These are phyloP conservation scores for Dromiciops gliroides DNA, from an alignment of 2,113 vertebrate genomes.

Conservation along the genomic window DNA sequence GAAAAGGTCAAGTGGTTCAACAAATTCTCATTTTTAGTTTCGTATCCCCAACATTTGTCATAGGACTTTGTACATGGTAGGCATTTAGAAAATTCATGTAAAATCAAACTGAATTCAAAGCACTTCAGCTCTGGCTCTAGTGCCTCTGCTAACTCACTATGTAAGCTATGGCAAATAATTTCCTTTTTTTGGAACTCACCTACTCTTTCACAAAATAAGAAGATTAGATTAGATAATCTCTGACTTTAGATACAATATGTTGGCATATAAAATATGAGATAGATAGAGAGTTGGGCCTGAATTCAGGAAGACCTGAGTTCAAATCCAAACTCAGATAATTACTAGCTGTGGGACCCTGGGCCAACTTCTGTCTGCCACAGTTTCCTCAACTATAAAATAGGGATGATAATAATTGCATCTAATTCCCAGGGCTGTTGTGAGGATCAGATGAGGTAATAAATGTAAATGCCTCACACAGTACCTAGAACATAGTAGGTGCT, in stretches of 20 bases:
- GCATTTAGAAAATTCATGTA: not conserved
- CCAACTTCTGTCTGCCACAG: not conserved
- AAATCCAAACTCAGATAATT: not conserved
- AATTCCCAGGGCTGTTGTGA: not conserved
- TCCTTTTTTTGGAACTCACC: not conserved
- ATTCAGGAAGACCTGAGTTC: not conserved
- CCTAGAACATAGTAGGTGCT: not conserved
- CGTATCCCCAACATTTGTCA: not conserved
- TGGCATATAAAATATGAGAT: not conserved
- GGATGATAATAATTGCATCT: not conserved
- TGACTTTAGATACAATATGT: not conserved
- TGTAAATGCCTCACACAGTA: not conserved
- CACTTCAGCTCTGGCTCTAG: not conserved
- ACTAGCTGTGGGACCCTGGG: not conserved
- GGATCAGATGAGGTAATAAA: not conserved
- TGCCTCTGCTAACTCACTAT: not conserved
- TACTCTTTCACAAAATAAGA: not conserved
- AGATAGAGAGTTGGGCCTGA: not conserved
- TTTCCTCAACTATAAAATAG: not conserved
- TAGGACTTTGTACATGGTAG: not conserved
- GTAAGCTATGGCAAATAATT: not conserved
- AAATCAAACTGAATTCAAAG: not conserved
- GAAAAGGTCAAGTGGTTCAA: slow-evolving; percentile 66
- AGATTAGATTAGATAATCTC: not conserved
- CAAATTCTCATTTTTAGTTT: slow-evolving; percentile 53